Evolutionary conservation across 2,113 vertebrate genomes (phyloP).

Genomic region (Myrmophylax atrothorax): DNA sequence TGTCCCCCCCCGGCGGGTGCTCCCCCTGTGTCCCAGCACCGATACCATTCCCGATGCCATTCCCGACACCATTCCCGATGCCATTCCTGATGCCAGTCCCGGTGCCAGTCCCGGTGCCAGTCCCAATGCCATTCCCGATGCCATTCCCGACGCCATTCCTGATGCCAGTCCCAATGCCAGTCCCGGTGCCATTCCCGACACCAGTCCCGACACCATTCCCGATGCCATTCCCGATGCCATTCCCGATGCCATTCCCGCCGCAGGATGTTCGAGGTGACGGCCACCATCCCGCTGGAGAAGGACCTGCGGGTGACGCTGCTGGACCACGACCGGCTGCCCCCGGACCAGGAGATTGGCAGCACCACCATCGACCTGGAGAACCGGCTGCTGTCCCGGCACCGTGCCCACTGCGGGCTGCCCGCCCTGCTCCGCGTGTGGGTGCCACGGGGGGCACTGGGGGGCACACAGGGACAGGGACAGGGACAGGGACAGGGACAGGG

Average conservation of each 20-base stretch:
- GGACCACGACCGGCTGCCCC: conserved; percentile 71
- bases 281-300: conserved; percentile 75
- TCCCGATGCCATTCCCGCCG: rapidly evolving
- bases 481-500: background rate
- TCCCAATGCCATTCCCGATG: rapidly evolving
- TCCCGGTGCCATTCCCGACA: no score
- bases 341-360: conserved; percentile 73
- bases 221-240: background rate
- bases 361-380: conserved; percentile 79
- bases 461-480: background rate
- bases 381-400: conserved; percentile 71
- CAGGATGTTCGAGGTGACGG: conserved; percentile 74
- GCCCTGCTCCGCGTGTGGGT: conserved; percentile 66
- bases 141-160: background rate
- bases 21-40: background rate
- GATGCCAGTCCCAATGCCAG: background rate
- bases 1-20: background rate
- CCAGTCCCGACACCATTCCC: rapidly evolving
- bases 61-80: rapidly evolving
- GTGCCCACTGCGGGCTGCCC: conserved; percentile 77
- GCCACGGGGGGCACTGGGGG: background rate
- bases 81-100: rapidly evolving
- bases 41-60: background rate
- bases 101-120: background rate
- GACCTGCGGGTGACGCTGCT: conserved; percentile 71